phyloP scores from a whole-genome alignment of 2,888 invertebrate species.

The Nasonia oneida region DNA sequence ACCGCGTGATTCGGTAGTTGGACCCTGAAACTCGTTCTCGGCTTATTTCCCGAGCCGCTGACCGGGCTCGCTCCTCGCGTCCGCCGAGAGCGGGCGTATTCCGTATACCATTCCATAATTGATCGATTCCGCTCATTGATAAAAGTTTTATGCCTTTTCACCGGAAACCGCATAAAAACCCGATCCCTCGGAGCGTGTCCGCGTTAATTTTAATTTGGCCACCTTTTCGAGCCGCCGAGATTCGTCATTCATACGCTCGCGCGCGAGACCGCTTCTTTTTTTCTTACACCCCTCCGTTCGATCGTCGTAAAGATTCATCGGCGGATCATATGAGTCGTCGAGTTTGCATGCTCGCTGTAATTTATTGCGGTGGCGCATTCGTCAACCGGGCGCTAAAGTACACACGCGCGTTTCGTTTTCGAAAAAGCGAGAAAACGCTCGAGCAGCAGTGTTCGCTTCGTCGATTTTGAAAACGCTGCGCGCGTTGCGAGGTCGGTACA shows the following conservation, averaged over 20 bases:
- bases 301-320: constrained; percentile 36
- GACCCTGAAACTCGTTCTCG: constrained; percentile 38
- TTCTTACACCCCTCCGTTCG: not conserved
- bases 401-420: not conserved
- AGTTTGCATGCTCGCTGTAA: constrained; percentile 13
- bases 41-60: not conserved
- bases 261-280: not conserved
- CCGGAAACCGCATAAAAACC: not conserved
- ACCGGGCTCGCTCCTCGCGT: too few species aligned
- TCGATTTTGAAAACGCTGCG: constrained; percentile 9
- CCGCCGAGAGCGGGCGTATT: not conserved
- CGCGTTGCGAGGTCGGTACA: not conserved
- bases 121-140: constrained; percentile 23
- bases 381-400: not conserved
- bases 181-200: not conserved
- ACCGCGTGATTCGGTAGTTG: constrained; percentile 48
- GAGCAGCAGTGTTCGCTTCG: constrained; percentile 1
- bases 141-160: not conserved
- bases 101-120: constrained; percentile 21
- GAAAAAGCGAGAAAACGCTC: not conserved
- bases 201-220: not conserved
- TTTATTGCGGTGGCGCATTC: not conserved
- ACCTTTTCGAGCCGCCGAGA: not conserved
- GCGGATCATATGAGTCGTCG: constrained; percentile 23
- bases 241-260: not conserved